Evolutionary conservation across 2,113 vertebrate species (phyloP).

Genomic region (Amphiprion ocellaris): DNA sequence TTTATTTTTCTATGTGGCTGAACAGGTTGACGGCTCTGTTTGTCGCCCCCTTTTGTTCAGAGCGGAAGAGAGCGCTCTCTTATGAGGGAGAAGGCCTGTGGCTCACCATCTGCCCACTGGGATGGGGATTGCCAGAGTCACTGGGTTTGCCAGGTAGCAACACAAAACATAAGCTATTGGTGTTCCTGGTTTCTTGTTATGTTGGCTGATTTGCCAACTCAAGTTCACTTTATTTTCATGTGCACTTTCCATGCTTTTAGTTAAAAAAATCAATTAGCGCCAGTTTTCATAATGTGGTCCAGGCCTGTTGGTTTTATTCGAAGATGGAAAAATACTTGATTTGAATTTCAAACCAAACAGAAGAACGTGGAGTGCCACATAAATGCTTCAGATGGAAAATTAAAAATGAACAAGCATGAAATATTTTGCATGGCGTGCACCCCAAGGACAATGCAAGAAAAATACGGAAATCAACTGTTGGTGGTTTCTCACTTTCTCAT

Average conservation of each 20-base stretch:
- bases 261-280: background rate
- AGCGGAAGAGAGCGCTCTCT: constrained; percentile 72
- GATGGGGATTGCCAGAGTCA: constrained; percentile 53
- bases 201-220: constrained; percentile 34
- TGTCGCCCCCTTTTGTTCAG: constrained; percentile 70
- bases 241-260: background rate
- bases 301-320: background rate
- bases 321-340: background rate
- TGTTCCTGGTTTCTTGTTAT: constrained; percentile 24
- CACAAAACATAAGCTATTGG: constrained; percentile 26
- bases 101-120: constrained; percentile 80
- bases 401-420: too few relatives aligned
- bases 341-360: background rate
- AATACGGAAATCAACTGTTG: too few relatives aligned
- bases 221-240: background rate
- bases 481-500: background rate
- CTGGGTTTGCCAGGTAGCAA: constrained; percentile 61
- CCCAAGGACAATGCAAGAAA: background rate
- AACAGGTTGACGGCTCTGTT: constrained; percentile 72
- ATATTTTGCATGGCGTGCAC: too few relatives aligned
- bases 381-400: background rate
- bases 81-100: constrained; percentile 70
- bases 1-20: constrained; percentile 14
- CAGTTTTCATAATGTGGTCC: background rate
- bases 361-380: background rate